Evolutionary conservation across 2,797 vertebrate species (phyloP).

Genomic region (Characodon lateralis): DNA sequence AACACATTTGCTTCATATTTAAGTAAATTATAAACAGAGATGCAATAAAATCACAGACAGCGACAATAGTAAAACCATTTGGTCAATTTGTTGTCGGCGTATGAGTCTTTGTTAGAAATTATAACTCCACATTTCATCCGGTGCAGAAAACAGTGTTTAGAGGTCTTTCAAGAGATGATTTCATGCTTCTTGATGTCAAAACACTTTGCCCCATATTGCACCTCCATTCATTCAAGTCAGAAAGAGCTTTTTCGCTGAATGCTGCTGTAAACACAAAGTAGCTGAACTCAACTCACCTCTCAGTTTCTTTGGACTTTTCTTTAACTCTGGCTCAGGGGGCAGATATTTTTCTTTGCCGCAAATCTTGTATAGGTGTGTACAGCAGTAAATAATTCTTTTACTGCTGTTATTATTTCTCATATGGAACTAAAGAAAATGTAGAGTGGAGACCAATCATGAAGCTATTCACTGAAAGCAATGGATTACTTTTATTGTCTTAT

Average conservation of each 20-base stretch:
- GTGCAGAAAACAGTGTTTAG: constrained; percentile 45
- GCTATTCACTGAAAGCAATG: constrained; percentile 34
- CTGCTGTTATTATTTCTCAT: constrained; percentile 21
- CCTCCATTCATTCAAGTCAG: constrained; percentile 56
- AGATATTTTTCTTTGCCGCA: constrained; percentile 52
- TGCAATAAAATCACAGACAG: not conserved
- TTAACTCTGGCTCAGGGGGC: constrained; percentile 56
- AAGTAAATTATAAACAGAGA: not conserved
- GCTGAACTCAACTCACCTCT: constrained; percentile 47
- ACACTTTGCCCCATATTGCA: constrained; percentile 43
- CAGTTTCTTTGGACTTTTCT: constrained; percentile 45
- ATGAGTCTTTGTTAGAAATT: constrained; percentile 12
- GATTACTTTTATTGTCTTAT: not conserved
- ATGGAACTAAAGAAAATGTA: constrained; percentile 67
- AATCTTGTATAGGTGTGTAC: constrained; percentile 58
- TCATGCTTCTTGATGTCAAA: constrained; percentile 50
- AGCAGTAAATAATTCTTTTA: constrained; percentile 63
- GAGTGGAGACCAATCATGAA: constrained; percentile 48
- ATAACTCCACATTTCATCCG: constrained; percentile 8
- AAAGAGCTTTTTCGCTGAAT: constrained; percentile 58
- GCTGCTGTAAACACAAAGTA: constrained; percentile 46
- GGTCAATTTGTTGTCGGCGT: not conserved
- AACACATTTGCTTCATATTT: not conserved
- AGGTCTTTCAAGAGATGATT: constrained; percentile 43
- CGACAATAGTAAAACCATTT: not conserved